Conservation (phyloP, 2,797 vertebrate species). For the Myiothlypis chrysogaster region DNA sequence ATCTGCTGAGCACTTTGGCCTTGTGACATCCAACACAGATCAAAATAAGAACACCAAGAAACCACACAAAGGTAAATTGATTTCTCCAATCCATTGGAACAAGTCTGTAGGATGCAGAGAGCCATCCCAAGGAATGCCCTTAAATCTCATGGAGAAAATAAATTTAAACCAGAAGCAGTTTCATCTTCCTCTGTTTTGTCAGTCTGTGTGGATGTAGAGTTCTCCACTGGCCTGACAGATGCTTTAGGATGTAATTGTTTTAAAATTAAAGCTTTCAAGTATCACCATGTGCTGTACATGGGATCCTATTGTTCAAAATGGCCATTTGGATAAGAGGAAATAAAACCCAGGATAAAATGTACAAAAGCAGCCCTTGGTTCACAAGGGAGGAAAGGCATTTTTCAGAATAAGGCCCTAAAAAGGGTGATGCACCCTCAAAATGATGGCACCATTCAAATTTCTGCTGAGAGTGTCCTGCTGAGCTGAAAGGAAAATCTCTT, state of each 20-base stretch:
- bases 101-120: not conserved
- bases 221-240: not conserved
- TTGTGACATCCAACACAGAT: not conserved
- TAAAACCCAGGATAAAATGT: not conserved
- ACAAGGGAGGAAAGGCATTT: not conserved
- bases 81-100: not conserved
- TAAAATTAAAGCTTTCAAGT: constrained; percentile 7
- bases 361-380: not conserved
- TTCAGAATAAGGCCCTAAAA: not conserved
- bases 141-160: not conserved
- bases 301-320: not conserved
- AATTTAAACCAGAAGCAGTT: not conserved
- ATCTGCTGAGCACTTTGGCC: not conserved
- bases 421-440: not conserved
- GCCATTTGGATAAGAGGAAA: not conserved
- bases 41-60: not conserved
- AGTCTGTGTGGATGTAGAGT: not conserved
- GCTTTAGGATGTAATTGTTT: not conserved
- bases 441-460: not conserved
- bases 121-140: not conserved
- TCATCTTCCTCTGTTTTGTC: not conserved
- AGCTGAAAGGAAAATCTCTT: not conserved
- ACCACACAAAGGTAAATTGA: not conserved
- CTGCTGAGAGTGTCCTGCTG: not conserved
- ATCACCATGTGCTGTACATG: not conserved